These are phyloP conservation scores for Tenualosa ilisha DNA, from an alignment of 2,797 vertebrate genomes.

Conservation along the genomic window DNA sequence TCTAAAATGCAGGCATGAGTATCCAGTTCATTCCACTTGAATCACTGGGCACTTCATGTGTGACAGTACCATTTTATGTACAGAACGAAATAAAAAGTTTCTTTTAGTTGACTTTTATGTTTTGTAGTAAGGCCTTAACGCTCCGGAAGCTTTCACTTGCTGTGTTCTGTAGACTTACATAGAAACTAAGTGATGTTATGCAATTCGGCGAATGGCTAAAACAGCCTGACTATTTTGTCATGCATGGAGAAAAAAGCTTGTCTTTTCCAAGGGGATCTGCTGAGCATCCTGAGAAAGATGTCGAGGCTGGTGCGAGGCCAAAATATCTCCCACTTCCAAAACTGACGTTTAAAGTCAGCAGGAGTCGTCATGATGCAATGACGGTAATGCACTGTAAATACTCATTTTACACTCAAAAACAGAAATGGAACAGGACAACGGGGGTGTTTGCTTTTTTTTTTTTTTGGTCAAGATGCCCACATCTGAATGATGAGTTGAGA, in stretches of 20 bases:
- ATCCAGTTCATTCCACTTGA: neutral
- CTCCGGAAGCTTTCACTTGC: neutral
- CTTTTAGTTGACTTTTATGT: neutral
- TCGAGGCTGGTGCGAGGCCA: neutral
- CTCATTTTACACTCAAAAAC: neutral
- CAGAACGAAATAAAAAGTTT: neutral
- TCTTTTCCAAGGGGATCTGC: neutral
- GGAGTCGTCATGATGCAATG: neutral
- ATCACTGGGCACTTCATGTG: neutral
- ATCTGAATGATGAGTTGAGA: neutral
- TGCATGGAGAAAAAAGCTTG: neutral
- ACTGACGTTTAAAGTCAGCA: neutral
- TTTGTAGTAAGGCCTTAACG: neutral
- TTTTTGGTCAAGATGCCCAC: neutral
- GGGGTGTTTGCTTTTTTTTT: neutral
- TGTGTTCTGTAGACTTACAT: neutral
- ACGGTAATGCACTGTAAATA: neutral
- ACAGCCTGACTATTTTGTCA: neutral
- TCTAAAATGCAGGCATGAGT: neutral
- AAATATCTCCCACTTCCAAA: slow-evolving; percentile 4
- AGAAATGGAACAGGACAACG: neutral
- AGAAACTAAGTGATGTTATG: neutral
- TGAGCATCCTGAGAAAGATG: slow-evolving; percentile 2
- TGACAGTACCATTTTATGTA: neutral
- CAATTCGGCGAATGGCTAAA: neutral